Percentiles rank a stretch among this genome's conserved stretches.
Conservation (phyloP, 2,888 invertebrate genomes). For the Agriopis aurantiaria region DNA sequence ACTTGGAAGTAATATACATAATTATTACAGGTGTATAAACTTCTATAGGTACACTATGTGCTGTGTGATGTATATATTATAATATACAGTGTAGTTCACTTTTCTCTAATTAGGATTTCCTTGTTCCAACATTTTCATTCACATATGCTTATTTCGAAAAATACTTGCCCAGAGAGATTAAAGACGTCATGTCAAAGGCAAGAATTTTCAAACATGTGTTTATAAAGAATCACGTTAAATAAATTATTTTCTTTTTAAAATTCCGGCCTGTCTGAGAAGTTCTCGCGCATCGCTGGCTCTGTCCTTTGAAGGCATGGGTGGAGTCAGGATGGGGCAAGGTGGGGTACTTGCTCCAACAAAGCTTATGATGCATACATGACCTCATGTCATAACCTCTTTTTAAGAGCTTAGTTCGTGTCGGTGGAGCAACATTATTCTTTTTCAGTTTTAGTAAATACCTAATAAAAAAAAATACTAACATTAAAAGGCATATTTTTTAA, state of each 20-base stretch:
- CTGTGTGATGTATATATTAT: no score
- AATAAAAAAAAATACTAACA: no score
- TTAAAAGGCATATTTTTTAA: no score
- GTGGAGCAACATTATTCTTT: no score
- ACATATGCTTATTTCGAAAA: background rate
- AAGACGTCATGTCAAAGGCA: constrained; percentile 18
- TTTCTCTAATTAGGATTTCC: background rate
- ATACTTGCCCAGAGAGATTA: constrained; percentile 20
- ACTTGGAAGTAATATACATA: no score
- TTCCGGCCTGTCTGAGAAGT: constrained; percentile 25
- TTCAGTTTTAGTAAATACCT: no score
- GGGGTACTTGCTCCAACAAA: background rate
- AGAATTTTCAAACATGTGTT: constrained; percentile 21
- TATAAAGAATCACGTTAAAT: constrained; percentile 20
- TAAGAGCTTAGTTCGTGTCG: background rate
- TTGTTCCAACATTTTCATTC: background rate
- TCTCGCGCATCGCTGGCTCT: constrained; percentile 28
- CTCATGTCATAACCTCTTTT: no score
- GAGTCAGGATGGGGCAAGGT: background rate
- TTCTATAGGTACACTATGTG: no score
- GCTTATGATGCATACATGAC: no score
- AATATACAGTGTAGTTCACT: no score
- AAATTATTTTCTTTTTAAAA: constrained; percentile 27
- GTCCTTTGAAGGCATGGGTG: constrained; percentile 18
- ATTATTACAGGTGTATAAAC: no score